phyloP scores from a whole-genome alignment of 2,797 vertebrate genomes.

The Microctenopoma lineatum region DNA sequence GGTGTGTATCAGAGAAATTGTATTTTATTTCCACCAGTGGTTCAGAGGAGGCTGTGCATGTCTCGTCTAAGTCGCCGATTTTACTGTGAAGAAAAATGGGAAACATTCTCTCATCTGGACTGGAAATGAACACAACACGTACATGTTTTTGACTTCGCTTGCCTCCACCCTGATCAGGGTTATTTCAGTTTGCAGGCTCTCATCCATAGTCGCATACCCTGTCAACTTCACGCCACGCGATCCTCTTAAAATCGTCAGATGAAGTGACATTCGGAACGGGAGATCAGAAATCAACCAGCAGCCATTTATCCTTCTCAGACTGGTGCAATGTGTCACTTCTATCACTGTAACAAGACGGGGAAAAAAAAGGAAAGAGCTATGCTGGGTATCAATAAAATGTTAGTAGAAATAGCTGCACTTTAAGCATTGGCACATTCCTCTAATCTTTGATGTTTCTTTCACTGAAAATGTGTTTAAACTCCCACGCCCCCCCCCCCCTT shows the following conservation, averaged over 20 bases:
- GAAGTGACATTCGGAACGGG: conserved; percentile 56
- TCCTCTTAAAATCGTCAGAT: conserved; percentile 56
- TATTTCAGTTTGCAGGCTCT: conserved; percentile 49
- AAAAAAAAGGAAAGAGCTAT: conserved; percentile 13
- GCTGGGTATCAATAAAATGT: conserved; percentile 50
- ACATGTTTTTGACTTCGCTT: conserved; percentile 13
- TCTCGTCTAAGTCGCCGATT: background rate
- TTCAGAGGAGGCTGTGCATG: background rate
- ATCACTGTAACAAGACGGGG: conserved; percentile 33
- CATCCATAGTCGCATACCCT: conserved; percentile 40
- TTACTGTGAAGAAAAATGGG: conserved; percentile 6
- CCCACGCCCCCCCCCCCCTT: conserved; percentile 44
- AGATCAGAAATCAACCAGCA: conserved; percentile 59
- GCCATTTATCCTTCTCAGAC: conserved; percentile 54
- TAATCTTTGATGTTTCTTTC: conserved; percentile 57
- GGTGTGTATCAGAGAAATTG: conserved; percentile 62
- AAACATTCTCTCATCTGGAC: conserved; percentile 20
- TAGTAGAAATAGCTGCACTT: conserved; percentile 52
- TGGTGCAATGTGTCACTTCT: conserved; percentile 34
- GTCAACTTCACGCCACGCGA: conserved; percentile 43
- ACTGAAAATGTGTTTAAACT: conserved; percentile 52
- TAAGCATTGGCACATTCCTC: conserved; percentile 42
- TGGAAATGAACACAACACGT: conserved; percentile 25
- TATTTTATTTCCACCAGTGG: background rate
- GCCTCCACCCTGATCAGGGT: conserved; percentile 17